Evolutionary conservation across 2,797 vertebrate species (phyloP).

Genomic region (Microhierax caerulescens): DNA sequence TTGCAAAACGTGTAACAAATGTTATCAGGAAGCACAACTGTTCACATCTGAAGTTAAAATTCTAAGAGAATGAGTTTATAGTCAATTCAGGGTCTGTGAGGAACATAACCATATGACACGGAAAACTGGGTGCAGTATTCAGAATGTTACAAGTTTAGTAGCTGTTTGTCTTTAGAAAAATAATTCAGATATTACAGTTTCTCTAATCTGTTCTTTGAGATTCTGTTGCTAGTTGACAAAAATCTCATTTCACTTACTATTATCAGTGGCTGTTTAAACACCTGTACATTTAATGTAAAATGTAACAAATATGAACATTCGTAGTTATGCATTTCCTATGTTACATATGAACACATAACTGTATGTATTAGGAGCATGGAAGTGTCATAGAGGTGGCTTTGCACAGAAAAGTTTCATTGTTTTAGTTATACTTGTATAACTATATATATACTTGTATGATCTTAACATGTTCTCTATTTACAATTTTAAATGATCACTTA

Average conservation of each 20-base stretch:
- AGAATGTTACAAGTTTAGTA: neutral
- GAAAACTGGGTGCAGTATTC: neutral
- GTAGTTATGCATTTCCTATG: neutral
- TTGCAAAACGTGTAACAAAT: neutral
- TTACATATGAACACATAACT: neutral
- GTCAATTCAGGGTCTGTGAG: neutral
- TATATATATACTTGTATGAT: accelerated
- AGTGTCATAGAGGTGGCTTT: neutral
- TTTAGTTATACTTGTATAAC: neutral
- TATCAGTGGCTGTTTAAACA: neutral
- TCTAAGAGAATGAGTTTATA: neutral
- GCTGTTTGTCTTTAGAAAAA: neutral
- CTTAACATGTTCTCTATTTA: neutral
- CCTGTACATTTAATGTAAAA: neutral
- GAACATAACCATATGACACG: neutral
- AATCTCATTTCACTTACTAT: neutral
- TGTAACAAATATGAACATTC: neutral
- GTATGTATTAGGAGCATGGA: neutral
- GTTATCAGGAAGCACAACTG: too few relatives aligned
- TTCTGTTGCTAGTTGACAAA: neutral
- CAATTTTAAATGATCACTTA: neutral
- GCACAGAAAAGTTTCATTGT: neutral
- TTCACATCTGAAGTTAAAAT: neutral
- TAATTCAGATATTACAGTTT: neutral
- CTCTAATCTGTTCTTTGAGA: neutral